phyloP scores from a whole-genome alignment of 2,888 invertebrate genomes.

The Balanococcus diminutus region DNA sequence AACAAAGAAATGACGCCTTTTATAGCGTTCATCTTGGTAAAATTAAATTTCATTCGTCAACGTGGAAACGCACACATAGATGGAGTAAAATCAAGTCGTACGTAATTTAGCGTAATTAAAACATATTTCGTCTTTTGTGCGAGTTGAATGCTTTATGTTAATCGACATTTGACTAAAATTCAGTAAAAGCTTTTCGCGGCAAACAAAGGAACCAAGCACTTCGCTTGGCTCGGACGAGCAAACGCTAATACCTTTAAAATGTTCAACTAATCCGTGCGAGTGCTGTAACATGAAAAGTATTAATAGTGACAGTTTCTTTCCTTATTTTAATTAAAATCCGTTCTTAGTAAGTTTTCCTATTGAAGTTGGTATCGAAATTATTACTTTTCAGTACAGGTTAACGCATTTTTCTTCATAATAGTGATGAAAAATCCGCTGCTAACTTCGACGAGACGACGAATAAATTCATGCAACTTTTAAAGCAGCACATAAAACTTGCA shows the following conservation, averaged over 20 bases:
- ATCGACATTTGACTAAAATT: constrained; percentile 25
- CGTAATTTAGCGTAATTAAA: constrained; percentile 29
- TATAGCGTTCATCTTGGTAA: not conserved
- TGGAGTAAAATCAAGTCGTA: constrained; percentile 28
- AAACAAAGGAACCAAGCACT: constrained; percentile 24
- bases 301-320: constrained; percentile 22
- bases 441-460: not conserved
- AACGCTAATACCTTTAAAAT: constrained; percentile 29
- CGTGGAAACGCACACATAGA: not conserved
- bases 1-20: not conserved
- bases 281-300: constrained; percentile 25
- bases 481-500: not conserved
- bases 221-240: constrained; percentile 8
- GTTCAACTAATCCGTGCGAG: constrained; percentile 16
- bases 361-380: constrained; percentile 9
- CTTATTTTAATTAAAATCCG: constrained; percentile 29
- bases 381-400: not conserved
- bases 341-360: constrained; percentile 15
- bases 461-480: constrained; percentile 1
- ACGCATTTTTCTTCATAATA: not conserved
- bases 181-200: constrained; percentile 12
- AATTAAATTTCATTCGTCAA: constrained; percentile 29
- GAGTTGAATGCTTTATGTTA: not conserved
- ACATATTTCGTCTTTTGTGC: constrained; percentile 11
- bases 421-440: not conserved